Evolutionary conservation across 30 jellyfish, hydroid and myxozoan species (phyloP).

Genomic region (Hydractinia symbiolongicarpus): DNA sequence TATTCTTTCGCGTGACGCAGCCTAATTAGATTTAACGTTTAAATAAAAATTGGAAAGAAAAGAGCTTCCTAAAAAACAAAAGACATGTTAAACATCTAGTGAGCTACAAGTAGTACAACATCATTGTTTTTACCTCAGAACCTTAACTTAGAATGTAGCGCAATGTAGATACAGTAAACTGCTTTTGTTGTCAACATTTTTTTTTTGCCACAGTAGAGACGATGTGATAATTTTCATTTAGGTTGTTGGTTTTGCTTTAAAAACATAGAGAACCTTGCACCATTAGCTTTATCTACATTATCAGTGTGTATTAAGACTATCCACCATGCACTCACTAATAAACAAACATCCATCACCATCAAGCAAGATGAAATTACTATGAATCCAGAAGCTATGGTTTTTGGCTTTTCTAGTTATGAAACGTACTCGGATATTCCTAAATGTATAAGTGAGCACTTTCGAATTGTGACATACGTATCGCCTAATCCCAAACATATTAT

Average conservation of each 20-base stretch:
- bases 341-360: not conserved
- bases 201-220: too few species aligned
- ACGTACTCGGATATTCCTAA: not conserved
- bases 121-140: too few species aligned
- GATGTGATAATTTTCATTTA: not conserved
- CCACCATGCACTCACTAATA: not conserved
- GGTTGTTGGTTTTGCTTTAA: constrained; percentile 17
- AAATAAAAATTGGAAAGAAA: too few species aligned
- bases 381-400: not conserved
- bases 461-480: not conserved
- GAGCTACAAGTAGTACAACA: too few species aligned
- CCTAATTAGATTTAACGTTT: too few species aligned
- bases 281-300: not conserved
- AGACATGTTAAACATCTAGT: too few species aligned
- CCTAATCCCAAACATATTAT: constrained; percentile 6
- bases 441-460: not conserved
- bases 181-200: too few species aligned
- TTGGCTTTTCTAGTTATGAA: not conserved
- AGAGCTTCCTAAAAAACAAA: too few species aligned
- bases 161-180: too few species aligned
- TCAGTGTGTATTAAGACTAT: not conserved
- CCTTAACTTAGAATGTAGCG: too few species aligned
- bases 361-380: not conserved
- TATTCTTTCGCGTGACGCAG: too few species aligned
- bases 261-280: constrained; percentile 9